Conservation (phyloP, 2,797 vertebrate genomes). For the Bovichtus diacanthus region DNA sequence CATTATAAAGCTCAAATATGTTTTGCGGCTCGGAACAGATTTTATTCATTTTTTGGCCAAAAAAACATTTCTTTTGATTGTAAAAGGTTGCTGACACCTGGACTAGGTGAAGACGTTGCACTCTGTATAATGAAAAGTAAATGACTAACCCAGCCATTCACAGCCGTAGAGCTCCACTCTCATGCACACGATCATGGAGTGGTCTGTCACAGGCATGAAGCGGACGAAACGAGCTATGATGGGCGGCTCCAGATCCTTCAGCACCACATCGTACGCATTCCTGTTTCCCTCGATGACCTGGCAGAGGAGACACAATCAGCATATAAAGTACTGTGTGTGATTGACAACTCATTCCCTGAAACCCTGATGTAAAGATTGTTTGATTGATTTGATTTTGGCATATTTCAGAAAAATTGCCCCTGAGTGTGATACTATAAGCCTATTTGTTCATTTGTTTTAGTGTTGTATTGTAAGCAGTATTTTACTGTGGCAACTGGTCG, state of each 20-base stretch:
- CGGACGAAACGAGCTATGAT: constrained; percentile 94
- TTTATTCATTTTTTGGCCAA: too few relatives aligned
- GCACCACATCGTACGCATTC: constrained; percentile 94
- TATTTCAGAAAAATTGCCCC: background rate
- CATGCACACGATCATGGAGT: constrained; percentile 95
- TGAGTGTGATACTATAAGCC: background rate
- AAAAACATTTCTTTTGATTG: too few relatives aligned
- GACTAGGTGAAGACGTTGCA: background rate
- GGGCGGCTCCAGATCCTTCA: constrained; percentile 96
- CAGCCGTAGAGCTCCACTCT: constrained; percentile 98
- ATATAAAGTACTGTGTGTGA: background rate
- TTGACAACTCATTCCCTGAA: background rate
- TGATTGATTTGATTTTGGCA: too few relatives aligned
- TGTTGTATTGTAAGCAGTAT: background rate
- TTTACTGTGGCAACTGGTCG: background rate
- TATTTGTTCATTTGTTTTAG: background rate
- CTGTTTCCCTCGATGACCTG: constrained; percentile 96
- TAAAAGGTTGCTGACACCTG: too few relatives aligned
- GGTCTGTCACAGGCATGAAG: constrained; percentile 95
- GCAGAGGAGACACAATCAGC: constrained; percentile 15
- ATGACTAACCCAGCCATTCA: constrained; percentile 93
- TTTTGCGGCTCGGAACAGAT: too few relatives aligned
- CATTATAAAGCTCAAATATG: too few relatives aligned
- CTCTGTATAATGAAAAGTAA: background rate
- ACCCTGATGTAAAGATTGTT: background rate